Base-by-base conservation (phyloP, 2,888 invertebrate species). In the Lasiommata megera region DNA sequence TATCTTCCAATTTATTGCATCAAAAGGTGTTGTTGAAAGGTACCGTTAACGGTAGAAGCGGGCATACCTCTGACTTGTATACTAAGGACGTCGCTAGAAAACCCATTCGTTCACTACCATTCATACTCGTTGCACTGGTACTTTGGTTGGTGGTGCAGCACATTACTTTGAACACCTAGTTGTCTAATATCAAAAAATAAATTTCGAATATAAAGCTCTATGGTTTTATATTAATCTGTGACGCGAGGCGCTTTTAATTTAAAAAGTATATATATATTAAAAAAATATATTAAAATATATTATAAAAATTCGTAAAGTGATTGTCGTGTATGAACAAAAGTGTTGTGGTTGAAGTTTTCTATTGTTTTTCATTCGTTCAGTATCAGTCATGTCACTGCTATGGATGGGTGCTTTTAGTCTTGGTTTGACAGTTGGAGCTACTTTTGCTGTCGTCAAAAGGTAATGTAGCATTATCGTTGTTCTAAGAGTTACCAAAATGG, bases 351-450 rank as follows among this genome's bases (percentile, higher is more conserved):
- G 37, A 37, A 44, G n/a, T 54, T 34, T 58, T 58, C 53, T 38
- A 55, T 61, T 58, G 54, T 64, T 65, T 71, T 65, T 52, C 34
- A 41, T 51, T 54, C 37, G 17, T 29, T 54, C 40, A 53, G 6
- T 48, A 38, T 64, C 69, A 71, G 74, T 61, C 63, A 94, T 94
- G 94, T 92, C 92, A 69, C 71, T 93, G 48, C 63, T 94, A 60
- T 94, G 93, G 93, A 93, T 94, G 92, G 91, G 93, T 64, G 84
- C 91, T 61, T 87, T 94, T 73, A 93, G 92, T 82, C 79, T 94
- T 65, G 92, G 93, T 61, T 80, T 94, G 74, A 93, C 94, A 56
- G 81, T 94, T 72, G 93, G 93, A 63, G 90, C 92, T 59, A 94
- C 94, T 58, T 92, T 86, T 76, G 88, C 91, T 58, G 92, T 94